These are phyloP conservation scores for Hydropotes inermis DNA, from an alignment of 2,113 vertebrate species.

Conservation along the genomic window DNA sequence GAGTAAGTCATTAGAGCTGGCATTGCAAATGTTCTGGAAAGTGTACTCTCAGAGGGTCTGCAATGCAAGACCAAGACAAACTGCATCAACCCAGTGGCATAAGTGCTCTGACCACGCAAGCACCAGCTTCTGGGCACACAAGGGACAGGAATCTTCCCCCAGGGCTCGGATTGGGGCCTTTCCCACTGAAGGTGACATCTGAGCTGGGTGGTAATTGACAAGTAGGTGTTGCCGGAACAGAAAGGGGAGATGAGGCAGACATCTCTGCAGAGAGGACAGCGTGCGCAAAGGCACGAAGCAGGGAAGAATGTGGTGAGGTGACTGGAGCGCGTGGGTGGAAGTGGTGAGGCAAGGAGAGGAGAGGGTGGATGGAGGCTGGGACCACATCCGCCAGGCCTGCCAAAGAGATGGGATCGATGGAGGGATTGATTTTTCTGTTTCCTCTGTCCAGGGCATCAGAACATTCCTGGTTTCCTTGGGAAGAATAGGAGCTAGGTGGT, in stretches of 20 bases:
- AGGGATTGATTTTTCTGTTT: neutral
- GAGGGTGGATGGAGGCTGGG: neutral
- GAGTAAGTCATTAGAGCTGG: neutral
- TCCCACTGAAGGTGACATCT: neutral
- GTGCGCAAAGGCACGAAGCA: neutral
- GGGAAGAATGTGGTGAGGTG: neutral
- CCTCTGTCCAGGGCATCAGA: neutral
- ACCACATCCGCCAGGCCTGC: neutral
- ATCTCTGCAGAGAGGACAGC: neutral
- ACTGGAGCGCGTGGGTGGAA: neutral
- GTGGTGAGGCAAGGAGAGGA: neutral
- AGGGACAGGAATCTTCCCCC: neutral
- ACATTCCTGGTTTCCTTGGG: neutral
- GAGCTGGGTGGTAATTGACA: neutral
- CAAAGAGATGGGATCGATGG: neutral
- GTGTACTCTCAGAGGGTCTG: neutral
- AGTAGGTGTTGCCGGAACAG: neutral
- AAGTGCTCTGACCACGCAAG: neutral
- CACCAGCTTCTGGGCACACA: neutral
- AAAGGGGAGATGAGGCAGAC: neutral
- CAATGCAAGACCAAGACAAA: neutral
- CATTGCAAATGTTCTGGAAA: neutral
- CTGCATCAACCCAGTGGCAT: too few relatives aligned
- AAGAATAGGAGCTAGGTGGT: neutral
- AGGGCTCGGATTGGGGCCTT: neutral